Base-by-base conservation (phyloP, 2,113 vertebrate genomes). In the Heliornis fulica region DNA sequence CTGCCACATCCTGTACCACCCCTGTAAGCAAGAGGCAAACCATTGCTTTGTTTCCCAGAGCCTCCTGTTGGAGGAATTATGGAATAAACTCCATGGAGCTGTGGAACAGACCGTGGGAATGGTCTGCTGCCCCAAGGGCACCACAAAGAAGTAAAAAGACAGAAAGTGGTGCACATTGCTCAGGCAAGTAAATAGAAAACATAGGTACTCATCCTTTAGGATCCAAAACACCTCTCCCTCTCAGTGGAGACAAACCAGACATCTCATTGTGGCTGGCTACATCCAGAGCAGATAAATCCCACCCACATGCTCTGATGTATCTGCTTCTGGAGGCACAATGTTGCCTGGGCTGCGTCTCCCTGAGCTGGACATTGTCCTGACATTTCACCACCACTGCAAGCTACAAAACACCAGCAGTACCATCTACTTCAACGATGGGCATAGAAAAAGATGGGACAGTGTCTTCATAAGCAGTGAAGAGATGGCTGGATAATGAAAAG, bases 231-330 rank as follows among this genome's bases (percentile, higher is more conserved):
- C 21, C 13, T 43, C 56, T 60, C 59, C 53, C 34, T 10, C 38
- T 56, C 53, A 46, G 48, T 15, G 50, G 64, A 61, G 43, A 29
- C 32, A 84, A 54, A 32, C 11, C 68, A 87, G 85, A 57, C 23
- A 15, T 5, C 12, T 60, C 5, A 46, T 5, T 50, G 23, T 78
- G 56, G 56, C 86, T 36, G 45, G 32, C 34, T 63, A 45, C 43
- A 28, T 2, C 83, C 48, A 51, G 76, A 64, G 63, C 53, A 68
- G 87, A 9, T 1, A 7, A n/a, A 34, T 68, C 19, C 43, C 66
- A 50, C 31, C 13, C 31, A 2, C 9, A 2, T 4, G 4, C 31
- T 17, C 31, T 2, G 1, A 36, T 0, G 10, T 11, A 14, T 43
- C 60, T 78, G 25, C 5, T 75, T 18, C 65, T 60, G 61, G 32